Evolutionary conservation across 2,113 vertebrate genomes (phyloP), one percentile per base, ranked within the genome.

Genomic region (Corythornis cristatus): DNA sequence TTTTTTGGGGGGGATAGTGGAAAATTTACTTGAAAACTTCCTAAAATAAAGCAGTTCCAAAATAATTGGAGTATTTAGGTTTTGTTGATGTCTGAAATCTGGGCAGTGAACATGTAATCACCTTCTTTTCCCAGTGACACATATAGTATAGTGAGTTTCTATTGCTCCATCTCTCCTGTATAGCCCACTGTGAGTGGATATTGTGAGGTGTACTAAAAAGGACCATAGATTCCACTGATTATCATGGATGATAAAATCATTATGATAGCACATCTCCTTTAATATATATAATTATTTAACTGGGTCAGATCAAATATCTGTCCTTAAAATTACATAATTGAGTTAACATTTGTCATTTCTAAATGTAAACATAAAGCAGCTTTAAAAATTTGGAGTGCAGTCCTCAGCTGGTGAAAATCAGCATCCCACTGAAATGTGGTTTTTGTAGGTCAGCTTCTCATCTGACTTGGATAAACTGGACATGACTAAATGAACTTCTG

Each of bases 381-480:
- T 48, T 83, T 79, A 73, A 96, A 84, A 83, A 73, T 70, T 50
- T 23, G 17, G 25, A 6, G 3, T 33, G 4, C 21, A 57, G 22
- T 75, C 11, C 20, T 84, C 23, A 53, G 20, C 9, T 65, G 14
- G n/a, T 45, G 19, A 57, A 90, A 93, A 86, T 61, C 43, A 75
- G 10, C 7, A 23, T 35, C n/a, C 29, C 16, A 57, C 4, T 68
- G 45, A 92, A 90, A 72, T 42, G 29, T 50, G 31, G 0, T 12
- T n/a, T 94, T 88, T 88, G 42, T 81, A 95, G 60, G 79, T 95
- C 92, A 92, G 15, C 65, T 77, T 86, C 68, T 67, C 81, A 29
- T 83, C 65, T 93, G 61, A 88, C 80, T 22, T 67, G 35, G 65
- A 67, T 56, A 61, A 94, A 95, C 71, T 82, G 90, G 80, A 93